Base-by-base conservation (phyloP, 2,888 invertebrate species). In the Harpalus rufipes region DNA sequence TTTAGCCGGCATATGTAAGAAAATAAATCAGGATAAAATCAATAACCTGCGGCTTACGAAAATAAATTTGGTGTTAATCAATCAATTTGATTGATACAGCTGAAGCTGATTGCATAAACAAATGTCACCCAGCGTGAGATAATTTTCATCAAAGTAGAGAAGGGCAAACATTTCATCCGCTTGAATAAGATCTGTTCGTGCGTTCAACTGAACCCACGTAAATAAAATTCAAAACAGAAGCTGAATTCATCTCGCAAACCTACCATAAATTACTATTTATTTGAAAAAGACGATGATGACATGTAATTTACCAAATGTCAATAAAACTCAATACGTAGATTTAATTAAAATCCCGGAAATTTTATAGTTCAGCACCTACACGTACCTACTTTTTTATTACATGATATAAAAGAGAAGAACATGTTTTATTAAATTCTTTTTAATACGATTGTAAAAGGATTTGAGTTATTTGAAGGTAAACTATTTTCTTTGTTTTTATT, bases 71-170 rank as follows among this genome's bases (percentile, higher is more conserved):
- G 25, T 63, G 4, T 51, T 51, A 12, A 63, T 59, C 18, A 63
- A 21, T 18, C 21, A 10, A 8, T 21, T 8, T 63, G 21, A 21
- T 21, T 25, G 10, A 61, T 18, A 18, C 6, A 63, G 25, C 12
- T 21, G 21, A 21, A 63, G 25, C 12, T 21, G 21, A 21, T 8
- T 21, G 5, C n/a, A 14, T 61, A 14, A n/a, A 61, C 63, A 63
- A 63, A 63, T 63, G 18, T 10, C 63, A 63, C 21, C 14, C 63
- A 63, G 12, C 63, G 25, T 10, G 63, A 21, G 63, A 21, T 63
- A 63, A 63, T 63, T 63, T 63, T 63, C 25, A 63, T 63, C 63
- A 63, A 63, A 63, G 63, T 63, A 63, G 63, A 63, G 18, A 18
- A 63, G 25, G 25, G 63, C 63, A 16, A 59, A 59, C 8, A 8